Evolutionary conservation across 2,888 invertebrate genomes (phyloP), one percentile per base, ranked within the genome.

Genomic region (Saturnia japonica): DNA sequence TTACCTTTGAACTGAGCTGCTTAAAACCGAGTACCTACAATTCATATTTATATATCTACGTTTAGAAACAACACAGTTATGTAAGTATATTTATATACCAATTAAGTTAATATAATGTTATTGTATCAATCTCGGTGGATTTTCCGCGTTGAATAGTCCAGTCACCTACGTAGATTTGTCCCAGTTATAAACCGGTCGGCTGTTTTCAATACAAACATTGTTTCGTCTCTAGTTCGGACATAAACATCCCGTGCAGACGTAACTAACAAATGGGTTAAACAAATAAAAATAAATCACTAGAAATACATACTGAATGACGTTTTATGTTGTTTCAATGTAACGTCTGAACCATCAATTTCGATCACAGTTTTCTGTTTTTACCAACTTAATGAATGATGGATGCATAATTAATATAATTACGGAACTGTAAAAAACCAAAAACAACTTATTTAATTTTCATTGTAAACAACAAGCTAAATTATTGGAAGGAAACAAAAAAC

Each of bases 161-260:
- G 9, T 60, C 28, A 70, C 74, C 73, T 74, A 73, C 76, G 77
- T 78, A 80, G 82, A 84, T 87, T 84, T 86, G 87, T 83, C 86
- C 88, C 78, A 88, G 80, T 88, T 80, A 76, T n/a, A 40, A 40
- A 64, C 64, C 75, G 78, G 79, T 80, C 74, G 79, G 76, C 77
- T 87, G 85, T 89, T 91, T 88, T 87, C 84, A 87, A 87, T 85
- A 81, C 84, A 89, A 90, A 89, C 88, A 89, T 88, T 85, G 85
- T 84, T 78, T 80, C 75, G 82, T 77, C 80, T 78, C 75, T 76
- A 78, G 76, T 78, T 82, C 75, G 79, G 81, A 83, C 84, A 84
- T 87, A 91, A 91, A 91, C 91, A 90, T 91, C 89, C 90, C 87
- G 87, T 83, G 75, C 76, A 78, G 80, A 78, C 78, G 80, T 82